Percentiles rank a stretch among this genome's conserved stretches.
Conservation (phyloP, 2,113 vertebrate species). For the Apodemus speciosus region DNA sequence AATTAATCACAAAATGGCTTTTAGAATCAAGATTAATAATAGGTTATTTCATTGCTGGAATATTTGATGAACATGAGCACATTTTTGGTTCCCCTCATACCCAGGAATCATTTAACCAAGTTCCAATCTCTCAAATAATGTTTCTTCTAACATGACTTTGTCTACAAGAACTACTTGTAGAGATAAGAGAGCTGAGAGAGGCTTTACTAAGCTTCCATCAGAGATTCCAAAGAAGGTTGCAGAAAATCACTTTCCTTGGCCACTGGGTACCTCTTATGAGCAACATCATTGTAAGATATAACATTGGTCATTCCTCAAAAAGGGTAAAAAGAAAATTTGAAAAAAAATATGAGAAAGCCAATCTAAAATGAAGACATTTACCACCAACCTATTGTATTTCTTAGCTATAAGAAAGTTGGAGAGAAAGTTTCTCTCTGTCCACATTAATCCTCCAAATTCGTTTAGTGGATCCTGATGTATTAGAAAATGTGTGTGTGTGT, state of each 20-base stretch:
- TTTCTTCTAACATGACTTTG: conserved; percentile 39
- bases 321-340: background rate
- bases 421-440: background rate
- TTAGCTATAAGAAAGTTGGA: background rate
- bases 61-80: conserved; percentile 59
- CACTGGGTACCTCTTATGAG: background rate
- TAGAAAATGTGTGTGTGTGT: background rate
- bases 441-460: conserved; percentile 18
- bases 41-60: conserved; percentile 54
- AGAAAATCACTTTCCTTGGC: conserved; percentile 47
- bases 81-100: conserved; percentile 54
- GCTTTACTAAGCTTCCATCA: conserved; percentile 12
- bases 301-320: background rate
- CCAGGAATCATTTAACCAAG: conserved; percentile 51
- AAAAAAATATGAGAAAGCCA: conserved; percentile 9
- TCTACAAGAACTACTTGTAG: conserved; percentile 1
- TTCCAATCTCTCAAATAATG: conserved; percentile 36
- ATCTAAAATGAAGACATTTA: conserved; percentile 39
- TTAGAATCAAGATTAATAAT: conserved; percentile 73
- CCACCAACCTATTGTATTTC: background rate
- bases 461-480: conserved; percentile 31
- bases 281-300: conserved; percentile 24
- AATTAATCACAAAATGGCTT: conserved; percentile 70
- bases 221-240: conserved; percentile 31
- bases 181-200: background rate